Percentiles rank a stretch among this genome's conserved stretches.
Conservation (phyloP, 2,113 vertebrate species). For the Cebus imitator region DNA sequence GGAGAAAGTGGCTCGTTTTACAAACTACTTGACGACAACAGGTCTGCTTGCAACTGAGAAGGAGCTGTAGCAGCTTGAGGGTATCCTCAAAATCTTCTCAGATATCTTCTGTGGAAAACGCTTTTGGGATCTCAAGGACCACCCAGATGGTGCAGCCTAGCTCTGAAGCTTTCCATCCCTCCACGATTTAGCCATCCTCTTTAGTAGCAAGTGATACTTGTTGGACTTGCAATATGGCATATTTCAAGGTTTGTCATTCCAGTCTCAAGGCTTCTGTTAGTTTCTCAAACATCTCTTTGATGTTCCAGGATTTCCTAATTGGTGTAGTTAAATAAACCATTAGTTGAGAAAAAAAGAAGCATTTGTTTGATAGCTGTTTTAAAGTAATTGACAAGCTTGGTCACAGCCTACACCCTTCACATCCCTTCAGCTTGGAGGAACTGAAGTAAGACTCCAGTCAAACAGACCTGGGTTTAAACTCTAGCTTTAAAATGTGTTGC, state of each 20-base stretch:
- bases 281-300: conserved; percentile 41
- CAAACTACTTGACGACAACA: not conserved
- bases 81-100: not conserved
- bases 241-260: not conserved
- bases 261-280: not conserved
- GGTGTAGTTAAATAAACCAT: not conserved
- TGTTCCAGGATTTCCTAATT: conserved; percentile 29
- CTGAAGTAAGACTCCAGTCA: not conserved
- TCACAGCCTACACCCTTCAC: not conserved
- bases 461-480: not conserved
- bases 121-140: not conserved
- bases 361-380: not conserved
- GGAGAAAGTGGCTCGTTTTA: not conserved
- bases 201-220: not conserved
- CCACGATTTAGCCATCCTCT: not conserved
- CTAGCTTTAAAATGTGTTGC: not conserved
- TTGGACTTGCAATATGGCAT: not conserved
- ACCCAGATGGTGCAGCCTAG: not conserved
- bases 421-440: not conserved
- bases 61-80: not conserved
- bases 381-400: conserved; percentile 16
- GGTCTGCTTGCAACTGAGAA: not conserved
- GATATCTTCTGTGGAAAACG: not conserved
- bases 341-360: not conserved
- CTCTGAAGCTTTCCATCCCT: not conserved